Evolutionary conservation across 2,888 invertebrate species (phyloP), one percentile per base, ranked within the genome.

Genomic region (Pimpla rufipes): DNA sequence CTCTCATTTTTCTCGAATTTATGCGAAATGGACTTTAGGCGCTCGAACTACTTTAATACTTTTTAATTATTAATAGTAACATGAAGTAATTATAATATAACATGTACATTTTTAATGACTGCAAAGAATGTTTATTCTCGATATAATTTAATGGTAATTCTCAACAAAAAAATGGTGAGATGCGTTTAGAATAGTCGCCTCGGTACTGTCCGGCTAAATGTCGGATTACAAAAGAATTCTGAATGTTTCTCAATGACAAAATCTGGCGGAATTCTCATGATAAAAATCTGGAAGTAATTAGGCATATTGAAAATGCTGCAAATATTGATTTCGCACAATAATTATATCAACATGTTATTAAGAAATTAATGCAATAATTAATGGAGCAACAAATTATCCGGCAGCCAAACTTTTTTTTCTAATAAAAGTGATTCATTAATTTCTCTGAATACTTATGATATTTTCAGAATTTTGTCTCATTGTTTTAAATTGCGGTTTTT

Each of bases 11-110:
- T 16, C 47, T 47, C 47, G 13, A 47, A 52, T 21, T 52, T 52
- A 52, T 52, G 52, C 52, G 52, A 52, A 52, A 52, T 52, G 52
- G 21, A 52, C 52, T 21, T 21, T 21, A 52, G 18, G 21, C 52
- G 52, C 52, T n/a, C 52, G 52, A 18, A 52, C 52, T 52, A 52
- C 52, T 18, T 52, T 52, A 42, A 42, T 42, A 42, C 42, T 42
- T 42, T 42, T 42, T 42, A 42, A 42, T 42, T 42, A 42, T 42
- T 42, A 42, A 42, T 42, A 42, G 42, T 42, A 42, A 42, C 29
- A 29, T 29, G 29, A 5, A 29, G 29, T 29, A 29, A 29, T 29
- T 29, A 29, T 29, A 29, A 29, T 29, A 29, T 29, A 29, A 29
- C 29, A 29, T 29, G 29, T 29, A 29, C 29, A 29, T 29, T 29